Conservation (phyloP, 2,888 invertebrate genomes). For the Coremacera marginata region DNA sequence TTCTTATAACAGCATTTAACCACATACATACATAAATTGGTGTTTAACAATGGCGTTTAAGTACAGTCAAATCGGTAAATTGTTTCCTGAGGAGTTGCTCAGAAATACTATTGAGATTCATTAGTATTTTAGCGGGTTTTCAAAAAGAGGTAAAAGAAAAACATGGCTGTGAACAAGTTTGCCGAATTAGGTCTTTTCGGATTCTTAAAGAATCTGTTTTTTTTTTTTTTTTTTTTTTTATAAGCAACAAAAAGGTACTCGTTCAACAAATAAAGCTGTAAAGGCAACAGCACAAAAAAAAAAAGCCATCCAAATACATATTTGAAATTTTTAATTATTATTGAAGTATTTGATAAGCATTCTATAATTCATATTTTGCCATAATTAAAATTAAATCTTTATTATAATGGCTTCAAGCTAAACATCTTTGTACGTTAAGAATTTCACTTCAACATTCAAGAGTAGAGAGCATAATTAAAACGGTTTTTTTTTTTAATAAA, state of each 20-base stretch:
- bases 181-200: not conserved
- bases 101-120: not conserved
- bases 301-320: too few species aligned
- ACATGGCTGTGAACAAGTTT: not conserved
- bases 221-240: not conserved
- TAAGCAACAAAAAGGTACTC: not conserved
- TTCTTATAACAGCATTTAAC: not conserved
- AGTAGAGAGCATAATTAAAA: not conserved
- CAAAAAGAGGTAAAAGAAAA: not conserved
- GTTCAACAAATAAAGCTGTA: too few species aligned
- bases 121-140: constrained; percentile 14
- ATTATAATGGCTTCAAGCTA: not conserved
- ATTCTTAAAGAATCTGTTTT: not conserved
- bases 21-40: not conserved
- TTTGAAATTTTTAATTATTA: too few species aligned
- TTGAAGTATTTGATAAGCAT: too few species aligned
- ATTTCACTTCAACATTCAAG: not conserved
- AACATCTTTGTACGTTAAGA: not conserved
- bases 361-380: not conserved
- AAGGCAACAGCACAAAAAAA: too few species aligned
- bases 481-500: too few species aligned
- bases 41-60: not conserved
- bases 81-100: not conserved
- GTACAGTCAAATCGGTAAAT: not conserved
- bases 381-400: not conserved